These are phyloP conservation scores for Stomorhina lunata DNA, from an alignment of 2,888 invertebrate genomes.

Conservation along the genomic window DNA sequence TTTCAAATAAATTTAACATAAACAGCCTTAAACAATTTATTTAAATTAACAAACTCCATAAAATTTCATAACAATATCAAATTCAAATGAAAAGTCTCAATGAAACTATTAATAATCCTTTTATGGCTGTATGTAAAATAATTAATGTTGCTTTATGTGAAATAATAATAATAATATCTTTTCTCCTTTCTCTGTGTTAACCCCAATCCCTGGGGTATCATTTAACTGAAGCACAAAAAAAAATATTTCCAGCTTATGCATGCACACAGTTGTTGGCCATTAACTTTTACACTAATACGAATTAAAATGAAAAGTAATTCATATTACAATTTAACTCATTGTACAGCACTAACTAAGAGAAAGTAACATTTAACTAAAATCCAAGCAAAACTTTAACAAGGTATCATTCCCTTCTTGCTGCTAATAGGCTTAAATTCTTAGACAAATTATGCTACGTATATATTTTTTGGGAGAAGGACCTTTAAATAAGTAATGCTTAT, in stretches of 20 bases:
- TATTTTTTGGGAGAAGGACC: neutral
- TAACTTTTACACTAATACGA: no score
- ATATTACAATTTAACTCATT: no score
- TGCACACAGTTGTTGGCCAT: conserved; percentile 13
- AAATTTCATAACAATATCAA: neutral
- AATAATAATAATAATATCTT: neutral
- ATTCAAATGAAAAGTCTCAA: neutral
- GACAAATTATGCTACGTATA: neutral
- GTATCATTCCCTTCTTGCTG: neutral
- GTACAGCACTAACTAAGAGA: no score
- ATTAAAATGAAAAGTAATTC: no score
- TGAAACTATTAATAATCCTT: neutral
- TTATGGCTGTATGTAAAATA: neutral
- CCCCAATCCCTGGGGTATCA: neutral
- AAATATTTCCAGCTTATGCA: neutral
- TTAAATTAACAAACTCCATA: neutral
- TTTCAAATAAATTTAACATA: neutral
- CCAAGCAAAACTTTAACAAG: neutral
- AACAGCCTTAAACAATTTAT: neutral
- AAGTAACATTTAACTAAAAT: no score
- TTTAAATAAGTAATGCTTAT: conserved; percentile 24
- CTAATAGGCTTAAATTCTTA: neutral
- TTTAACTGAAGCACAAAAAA: neutral
- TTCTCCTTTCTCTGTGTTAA: no score
- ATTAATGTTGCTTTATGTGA: neutral